These are phyloP conservation scores for Chaetorhynchus papuensis DNA, from an alignment of 2,113 vertebrate species.

Conservation along the genomic window DNA sequence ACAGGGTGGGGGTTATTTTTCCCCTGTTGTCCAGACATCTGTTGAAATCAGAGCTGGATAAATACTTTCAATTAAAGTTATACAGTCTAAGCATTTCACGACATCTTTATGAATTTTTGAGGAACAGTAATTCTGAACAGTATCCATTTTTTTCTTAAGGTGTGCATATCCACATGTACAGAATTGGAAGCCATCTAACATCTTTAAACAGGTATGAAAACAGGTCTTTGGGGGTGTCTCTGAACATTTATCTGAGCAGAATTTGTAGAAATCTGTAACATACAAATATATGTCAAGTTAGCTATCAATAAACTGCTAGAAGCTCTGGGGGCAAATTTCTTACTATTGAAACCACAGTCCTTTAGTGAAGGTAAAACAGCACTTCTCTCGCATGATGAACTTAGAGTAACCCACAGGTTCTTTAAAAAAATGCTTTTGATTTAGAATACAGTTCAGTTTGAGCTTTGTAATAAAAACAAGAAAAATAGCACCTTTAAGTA, in stretches of 20 bases:
- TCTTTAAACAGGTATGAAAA: background rate
- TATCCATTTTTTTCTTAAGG: background rate
- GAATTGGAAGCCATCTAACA: background rate
- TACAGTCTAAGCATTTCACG: background rate
- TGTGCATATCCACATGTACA: background rate
- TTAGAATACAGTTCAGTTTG: background rate
- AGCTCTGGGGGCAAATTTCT: background rate
- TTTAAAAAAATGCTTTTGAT: background rate
- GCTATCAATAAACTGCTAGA: background rate
- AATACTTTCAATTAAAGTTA: conserved; percentile 16
- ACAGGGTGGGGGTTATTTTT: background rate
- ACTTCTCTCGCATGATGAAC: background rate
- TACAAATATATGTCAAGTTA: background rate
- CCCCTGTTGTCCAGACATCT: conserved; percentile 26
- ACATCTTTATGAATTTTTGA: conserved; percentile 14
- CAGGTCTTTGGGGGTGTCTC: background rate
- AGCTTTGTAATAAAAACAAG: background rate
- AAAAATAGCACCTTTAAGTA: background rate
- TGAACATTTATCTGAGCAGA: background rate
- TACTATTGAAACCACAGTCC: background rate
- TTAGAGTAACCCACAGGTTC: background rate
- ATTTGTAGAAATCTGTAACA: background rate
- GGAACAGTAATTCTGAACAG: background rate
- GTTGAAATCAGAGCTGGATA: conserved; percentile 50
- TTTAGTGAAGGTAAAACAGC: background rate